phyloP scores from a whole-genome alignment of 1,140 invertebrate species.

The Chelonus insularis region DNA sequence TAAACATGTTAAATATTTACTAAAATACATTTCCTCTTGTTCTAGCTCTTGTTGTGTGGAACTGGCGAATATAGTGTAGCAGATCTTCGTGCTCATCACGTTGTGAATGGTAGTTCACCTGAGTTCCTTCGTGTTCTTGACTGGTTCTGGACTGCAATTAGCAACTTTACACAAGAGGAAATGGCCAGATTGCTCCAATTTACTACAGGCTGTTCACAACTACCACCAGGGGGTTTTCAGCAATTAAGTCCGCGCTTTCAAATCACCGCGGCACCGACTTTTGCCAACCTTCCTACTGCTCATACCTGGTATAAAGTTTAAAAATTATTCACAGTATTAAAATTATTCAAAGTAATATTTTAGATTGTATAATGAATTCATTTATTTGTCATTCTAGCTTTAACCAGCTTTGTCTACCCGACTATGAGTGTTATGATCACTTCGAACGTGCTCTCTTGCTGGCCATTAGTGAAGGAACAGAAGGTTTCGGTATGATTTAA shows the following conservation, averaged over 20 bases:
- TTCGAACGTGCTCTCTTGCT: constrained; percentile 87
- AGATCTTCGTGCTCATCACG: constrained; percentile 86
- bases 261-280: constrained; percentile 85
- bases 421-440: constrained; percentile 92
- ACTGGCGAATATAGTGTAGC: constrained; percentile 90
- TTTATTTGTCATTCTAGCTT: constrained; percentile 70
- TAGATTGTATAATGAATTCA: constrained; percentile 12
- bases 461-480: constrained; percentile 92
- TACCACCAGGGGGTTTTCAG: constrained; percentile 87
- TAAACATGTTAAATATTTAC: background rate
- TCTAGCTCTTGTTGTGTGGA: constrained; percentile 85
- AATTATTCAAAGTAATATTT: no score
- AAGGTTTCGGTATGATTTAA: constrained; percentile 93
- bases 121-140: constrained; percentile 83
- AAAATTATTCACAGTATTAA: no score
- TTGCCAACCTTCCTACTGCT: constrained; percentile 87
- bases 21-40: constrained; percentile 35
- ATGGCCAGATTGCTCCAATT: constrained; percentile 92
- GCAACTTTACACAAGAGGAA: constrained; percentile 90
- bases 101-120: constrained; percentile 79
- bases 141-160: constrained; percentile 94
- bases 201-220: constrained; percentile 89
- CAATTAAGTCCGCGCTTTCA: constrained; percentile 90
- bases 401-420: constrained; percentile 93
- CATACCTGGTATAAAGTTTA: constrained; percentile 79